phyloP scores from a whole-genome alignment of 1,140 invertebrate genomes.

The Leucophenga varia region DNA sequence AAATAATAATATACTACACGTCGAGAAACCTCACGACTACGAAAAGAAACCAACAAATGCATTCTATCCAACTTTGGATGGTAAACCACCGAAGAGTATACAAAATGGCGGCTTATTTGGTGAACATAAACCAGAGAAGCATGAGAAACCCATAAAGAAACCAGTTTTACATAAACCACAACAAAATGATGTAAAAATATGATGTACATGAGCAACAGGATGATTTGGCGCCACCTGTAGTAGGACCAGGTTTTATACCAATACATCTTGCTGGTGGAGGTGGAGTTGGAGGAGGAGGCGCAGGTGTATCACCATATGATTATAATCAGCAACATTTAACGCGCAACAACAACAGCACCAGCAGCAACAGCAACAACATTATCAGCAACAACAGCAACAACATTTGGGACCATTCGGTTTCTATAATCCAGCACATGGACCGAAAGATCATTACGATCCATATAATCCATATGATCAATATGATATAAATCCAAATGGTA shows the following conservation, averaged over 20 bases:
- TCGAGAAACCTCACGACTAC: slow-evolving; percentile 20
- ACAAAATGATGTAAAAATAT: slow-evolving; percentile 52
- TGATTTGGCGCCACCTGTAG: slow-evolving; percentile 26
- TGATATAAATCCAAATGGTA: slow-evolving; percentile 48
- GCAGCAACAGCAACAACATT: slow-evolving; percentile 22
- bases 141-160: slow-evolving; percentile 41
- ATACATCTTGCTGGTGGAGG: slow-evolving; percentile 28
- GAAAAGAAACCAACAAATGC: slow-evolving; percentile 38
- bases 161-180: slow-evolving; percentile 30
- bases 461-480: slow-evolving; percentile 50
- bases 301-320: slow-evolving; percentile 6
- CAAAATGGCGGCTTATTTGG: slow-evolving; percentile 26
- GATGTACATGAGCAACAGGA: slow-evolving; percentile 47
- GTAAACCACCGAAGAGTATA: slow-evolving; percentile 43
- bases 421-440: slow-evolving; percentile 43
- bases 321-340: slow-evolving; percentile 39
- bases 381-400: slow-evolving; percentile 28
- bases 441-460: slow-evolving; percentile 44
- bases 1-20: background rate
- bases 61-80: slow-evolving; percentile 53
- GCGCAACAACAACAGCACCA: slow-evolving; percentile 14
- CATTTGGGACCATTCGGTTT: slow-evolving; percentile 52
- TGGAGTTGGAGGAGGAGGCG: slow-evolving; percentile 11
- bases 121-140: slow-evolving; percentile 28
- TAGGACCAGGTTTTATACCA: slow-evolving; percentile 30